Base-by-base conservation (phyloP, 2,797 vertebrate species). In the Spheniscus humboldti region DNA sequence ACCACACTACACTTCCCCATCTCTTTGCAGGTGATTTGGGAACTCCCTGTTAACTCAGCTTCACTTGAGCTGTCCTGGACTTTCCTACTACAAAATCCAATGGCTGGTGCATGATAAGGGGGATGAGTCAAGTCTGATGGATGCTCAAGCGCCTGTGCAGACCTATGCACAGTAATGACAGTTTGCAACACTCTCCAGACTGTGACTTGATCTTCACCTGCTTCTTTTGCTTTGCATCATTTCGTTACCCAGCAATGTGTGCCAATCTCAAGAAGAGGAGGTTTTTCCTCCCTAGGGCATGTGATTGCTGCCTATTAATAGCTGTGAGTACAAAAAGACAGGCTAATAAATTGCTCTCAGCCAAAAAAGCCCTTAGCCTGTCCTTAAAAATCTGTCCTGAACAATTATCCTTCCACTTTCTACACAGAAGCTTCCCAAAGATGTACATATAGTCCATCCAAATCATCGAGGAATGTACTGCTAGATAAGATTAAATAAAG, bases 91-190 rank as follows among this genome's bases (percentile, higher is more conserved):
- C 25, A 41, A 62, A 63, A 63, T 41, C 60, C 60, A 39, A 63
- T 41, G 47, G 10, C 18, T 30, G 35, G 18, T 18, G 14, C 19
- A 12, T 8, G 62, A 16, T n/a, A 62, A 88, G 8, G 1, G 6
- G 30, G 6, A 9, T 27, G 17, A 30, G 10, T 16, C 39, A 75
- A 75, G 14, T 27, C 57, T 81, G 27, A 48, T 18, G 22, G 28
- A 15, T 45, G 27, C 13, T 77, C 12, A 81, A 55, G 13, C 0
- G 2, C 8, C 35, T 0, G 0, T 24, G 43, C 12, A 73, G 30
- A 59, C 6, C 35, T 8, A 7, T 39, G 30, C 22, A 30, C 10
- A 27, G 37, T 11, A 64, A 53, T 16, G 50, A 28, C 13, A 43
- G 13, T 47, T 68, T 30, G 15, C n/a, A 82, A 18, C 13, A 39